Evolutionary conservation across 2,797 vertebrate species (phyloP), one percentile per base, ranked within the genome.

Genomic region (Esox lucius): DNA sequence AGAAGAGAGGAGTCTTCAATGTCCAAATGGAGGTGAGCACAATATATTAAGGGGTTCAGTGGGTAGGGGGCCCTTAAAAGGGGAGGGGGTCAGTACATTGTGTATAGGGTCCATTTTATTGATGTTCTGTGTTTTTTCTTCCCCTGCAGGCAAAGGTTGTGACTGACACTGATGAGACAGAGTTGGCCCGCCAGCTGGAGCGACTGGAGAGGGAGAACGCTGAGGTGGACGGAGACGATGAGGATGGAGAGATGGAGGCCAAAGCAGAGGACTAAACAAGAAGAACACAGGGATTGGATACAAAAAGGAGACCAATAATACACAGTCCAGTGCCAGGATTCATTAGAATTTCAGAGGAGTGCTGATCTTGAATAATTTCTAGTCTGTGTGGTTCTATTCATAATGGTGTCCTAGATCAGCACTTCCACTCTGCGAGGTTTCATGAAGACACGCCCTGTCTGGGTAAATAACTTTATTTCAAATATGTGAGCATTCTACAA

Each of bases 101-200:
- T 0, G 19, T n/a, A 7, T 56, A 56, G n/a, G 17, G 51, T 56
- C 19, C 17, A 22, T 56, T n/a, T 56, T 6, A 19, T 19, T 51
- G 16, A 16, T 17, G 16, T 16, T 17, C 49, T 51, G 5, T 19
- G 49, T 51, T 15, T 51, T 51, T 4, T 19, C 26, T 26, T 2
- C 35, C 6, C 49, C 51, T 59, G 17, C 86, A 99, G 98, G 96
- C 98, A 0, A 99, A 99, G 85, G 98, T 99, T 86, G 98, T 99
- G 80, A 99, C 98, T 3, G 98, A 99, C 82, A 99, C 96, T n/a
- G 98, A 99, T 48, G 98, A 99, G 88, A 99, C 98, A 0, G 98
- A 99, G 83, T 95, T 99, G 48, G 96, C 97, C 71, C 92, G 98
- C 75, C 98, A 99, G 80, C 88, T 99, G 87, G 98, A 99, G 90